Evolutionary conservation across 2,113 vertebrate genomes (phyloP).

Genomic region (Pedionomus torquatus): DNA sequence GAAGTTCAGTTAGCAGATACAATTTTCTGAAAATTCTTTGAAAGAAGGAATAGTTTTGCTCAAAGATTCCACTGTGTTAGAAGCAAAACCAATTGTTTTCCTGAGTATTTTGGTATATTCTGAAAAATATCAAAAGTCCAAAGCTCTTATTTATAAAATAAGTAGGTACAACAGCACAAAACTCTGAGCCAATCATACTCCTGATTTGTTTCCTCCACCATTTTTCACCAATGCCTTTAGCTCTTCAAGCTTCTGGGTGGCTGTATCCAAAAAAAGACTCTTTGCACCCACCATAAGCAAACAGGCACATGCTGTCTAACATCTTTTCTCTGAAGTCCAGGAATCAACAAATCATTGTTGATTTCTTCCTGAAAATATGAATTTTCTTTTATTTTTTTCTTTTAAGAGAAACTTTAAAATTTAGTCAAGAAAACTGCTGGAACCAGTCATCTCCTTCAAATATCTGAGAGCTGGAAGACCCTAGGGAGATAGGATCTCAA

Average conservation of each 20-base stretch:
- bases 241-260: neutral
- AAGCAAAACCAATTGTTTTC: neutral
- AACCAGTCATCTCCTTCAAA: neutral
- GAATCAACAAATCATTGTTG: neutral
- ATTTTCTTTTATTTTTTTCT: too few relatives aligned
- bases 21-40: neutral
- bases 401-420: neutral
- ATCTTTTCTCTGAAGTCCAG: neutral
- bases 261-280: neutral
- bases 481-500: neutral
- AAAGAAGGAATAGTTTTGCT: neutral
- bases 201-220: conserved; percentile 60
- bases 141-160: conserved; percentile 36
- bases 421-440: neutral
- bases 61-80: neutral
- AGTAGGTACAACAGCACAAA: neutral
- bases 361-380: neutral
- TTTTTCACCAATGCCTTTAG: conserved; percentile 68
- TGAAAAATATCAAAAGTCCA: conserved; percentile 33
- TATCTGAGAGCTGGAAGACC: neutral
- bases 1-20: neutral
- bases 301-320: neutral
- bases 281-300: conserved; percentile 34
- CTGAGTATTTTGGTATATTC: conserved; percentile 13
- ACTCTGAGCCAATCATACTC: neutral